These are phyloP conservation scores for Hemicrepidius hirtus DNA, from an alignment of 2,888 invertebrate species.

Conservation along the genomic window DNA sequence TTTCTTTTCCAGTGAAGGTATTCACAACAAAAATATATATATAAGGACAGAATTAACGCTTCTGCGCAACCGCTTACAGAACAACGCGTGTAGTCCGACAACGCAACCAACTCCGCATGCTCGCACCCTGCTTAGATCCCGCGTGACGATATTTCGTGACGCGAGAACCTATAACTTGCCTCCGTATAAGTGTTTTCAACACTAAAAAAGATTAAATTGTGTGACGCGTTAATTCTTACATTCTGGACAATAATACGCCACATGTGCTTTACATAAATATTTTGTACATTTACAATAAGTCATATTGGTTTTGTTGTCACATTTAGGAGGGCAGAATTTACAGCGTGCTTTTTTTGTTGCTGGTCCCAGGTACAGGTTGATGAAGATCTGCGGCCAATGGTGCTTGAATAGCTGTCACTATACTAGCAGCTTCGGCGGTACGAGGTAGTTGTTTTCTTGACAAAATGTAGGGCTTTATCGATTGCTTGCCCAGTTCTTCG, in stretches of 20 bases:
- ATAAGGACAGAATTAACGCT: too few species aligned
- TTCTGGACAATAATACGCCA: not conserved
- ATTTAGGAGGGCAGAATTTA: not conserved
- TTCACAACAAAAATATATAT: too few species aligned
- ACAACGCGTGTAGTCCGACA: too few species aligned
- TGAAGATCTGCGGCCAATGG: not conserved
- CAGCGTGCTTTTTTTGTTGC: not conserved
- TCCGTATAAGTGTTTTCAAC: too few species aligned
- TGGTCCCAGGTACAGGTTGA: not conserved
- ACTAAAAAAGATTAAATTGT: too few species aligned
- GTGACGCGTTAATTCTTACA: not conserved
- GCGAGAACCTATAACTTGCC: too few species aligned
- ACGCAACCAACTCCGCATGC: too few species aligned
- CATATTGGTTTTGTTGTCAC: not conserved
- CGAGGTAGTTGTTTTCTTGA: slow-evolving; percentile 6
- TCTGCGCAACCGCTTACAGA: too few species aligned
- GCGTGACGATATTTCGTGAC: too few species aligned
- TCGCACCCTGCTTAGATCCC: too few species aligned
- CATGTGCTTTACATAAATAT: slow-evolving; percentile 1
- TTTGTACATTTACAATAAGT: not conserved
- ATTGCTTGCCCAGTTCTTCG: not conserved
- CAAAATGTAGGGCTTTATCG: not conserved
- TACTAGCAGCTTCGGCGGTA: not conserved
- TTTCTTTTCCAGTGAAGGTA: too few species aligned
- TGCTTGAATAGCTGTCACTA: not conserved